A percentile compares a stretch with the other conserved stretches of the same genome.
phyloP scores from a whole-genome alignment of 2,113 vertebrate genomes.

The Thermophis baileyi region DNA sequence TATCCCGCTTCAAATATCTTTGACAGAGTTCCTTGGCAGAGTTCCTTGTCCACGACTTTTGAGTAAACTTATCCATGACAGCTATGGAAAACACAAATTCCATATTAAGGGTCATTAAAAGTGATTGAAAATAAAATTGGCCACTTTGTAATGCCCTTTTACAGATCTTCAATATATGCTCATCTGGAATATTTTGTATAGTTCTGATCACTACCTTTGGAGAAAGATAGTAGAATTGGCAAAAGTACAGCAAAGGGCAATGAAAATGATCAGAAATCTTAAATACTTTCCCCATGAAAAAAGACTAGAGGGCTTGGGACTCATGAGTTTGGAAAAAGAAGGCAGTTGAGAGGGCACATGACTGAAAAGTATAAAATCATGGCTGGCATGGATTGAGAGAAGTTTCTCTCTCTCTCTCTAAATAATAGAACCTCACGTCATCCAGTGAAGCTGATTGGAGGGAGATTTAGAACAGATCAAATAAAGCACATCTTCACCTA shows the following conservation, averaged over 20 bases:
- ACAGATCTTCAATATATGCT: background rate
- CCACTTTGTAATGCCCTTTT: background rate
- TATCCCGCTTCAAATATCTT: background rate
- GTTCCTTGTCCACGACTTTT: background rate
- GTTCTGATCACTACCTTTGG: background rate
- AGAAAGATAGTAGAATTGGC: background rate
- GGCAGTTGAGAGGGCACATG: background rate
- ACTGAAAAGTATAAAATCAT: background rate
- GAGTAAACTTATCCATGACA: background rate
- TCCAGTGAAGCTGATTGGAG: background rate
- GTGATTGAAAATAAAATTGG: background rate
- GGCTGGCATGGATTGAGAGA: background rate
- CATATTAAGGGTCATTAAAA: background rate
- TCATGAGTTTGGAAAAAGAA: background rate
- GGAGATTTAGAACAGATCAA: background rate
- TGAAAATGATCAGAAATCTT: background rate
- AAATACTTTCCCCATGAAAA: background rate
- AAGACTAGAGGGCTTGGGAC: background rate
- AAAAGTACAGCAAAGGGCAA: background rate
- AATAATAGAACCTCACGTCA: background rate
- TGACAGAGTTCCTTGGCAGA: background rate
- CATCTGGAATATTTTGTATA: background rate
- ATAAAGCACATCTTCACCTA: background rate
- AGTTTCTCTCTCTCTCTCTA: background rate
- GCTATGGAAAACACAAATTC: background rate